A percentile compares a stretch with the other conserved stretches of the same genome.
Evolutionary conservation across 2,888 invertebrate genomes (phyloP).

Genomic region (Oxyteleia sp.): DNA sequence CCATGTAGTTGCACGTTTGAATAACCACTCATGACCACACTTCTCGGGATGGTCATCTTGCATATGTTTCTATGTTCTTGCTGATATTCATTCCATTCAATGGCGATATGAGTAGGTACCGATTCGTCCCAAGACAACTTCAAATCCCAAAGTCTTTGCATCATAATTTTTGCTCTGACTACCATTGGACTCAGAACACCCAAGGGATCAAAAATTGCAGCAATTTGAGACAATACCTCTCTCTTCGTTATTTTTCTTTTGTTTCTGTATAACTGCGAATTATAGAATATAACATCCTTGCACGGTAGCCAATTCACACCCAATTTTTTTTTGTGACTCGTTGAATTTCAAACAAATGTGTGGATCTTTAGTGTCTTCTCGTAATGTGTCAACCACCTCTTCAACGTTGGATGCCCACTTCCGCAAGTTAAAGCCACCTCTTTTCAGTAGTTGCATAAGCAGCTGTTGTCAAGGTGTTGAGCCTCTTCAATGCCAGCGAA

Average conservation of each 20-base stretch:
- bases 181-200: not conserved
- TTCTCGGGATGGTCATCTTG: not conserved
- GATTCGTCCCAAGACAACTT: not conserved
- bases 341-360: conserved; percentile 13
- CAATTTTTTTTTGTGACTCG: conserved; percentile 19
- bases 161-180: not conserved
- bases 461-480: too few species aligned
- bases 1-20: not conserved
- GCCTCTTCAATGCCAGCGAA: too few species aligned
- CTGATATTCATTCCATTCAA: not conserved
- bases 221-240: conserved; percentile 7
- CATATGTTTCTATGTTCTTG: not conserved
- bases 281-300: too few species aligned
- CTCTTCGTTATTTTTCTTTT: conserved; percentile 16
- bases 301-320: conserved; percentile 58
- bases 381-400: not conserved
- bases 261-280: too few species aligned
- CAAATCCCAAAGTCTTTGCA: not conserved
- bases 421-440: conserved; percentile 53
- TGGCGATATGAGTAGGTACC: not conserved
- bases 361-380: not conserved
- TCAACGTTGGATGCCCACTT: conserved; percentile 56
- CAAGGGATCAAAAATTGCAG: conserved; percentile 9
- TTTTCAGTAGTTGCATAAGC: not conserved
- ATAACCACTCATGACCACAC: not conserved